Base-by-base conservation (phyloP, 2,888 invertebrate genomes). In the Volucella inanis region DNA sequence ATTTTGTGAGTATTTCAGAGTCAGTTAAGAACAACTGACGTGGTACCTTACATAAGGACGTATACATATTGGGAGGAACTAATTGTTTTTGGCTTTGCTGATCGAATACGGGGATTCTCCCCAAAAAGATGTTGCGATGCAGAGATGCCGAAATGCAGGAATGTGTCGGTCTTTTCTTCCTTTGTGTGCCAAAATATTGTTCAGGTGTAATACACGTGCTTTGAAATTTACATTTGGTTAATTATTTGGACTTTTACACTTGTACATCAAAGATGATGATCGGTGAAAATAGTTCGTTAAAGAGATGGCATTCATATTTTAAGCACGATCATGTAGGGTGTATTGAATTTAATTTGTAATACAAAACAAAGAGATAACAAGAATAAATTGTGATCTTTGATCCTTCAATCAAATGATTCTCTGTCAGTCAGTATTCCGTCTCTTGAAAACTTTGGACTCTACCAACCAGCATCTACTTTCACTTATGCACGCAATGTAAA, bases 251-350 rank as follows among this genome's bases (percentile, higher is more conserved):
- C 6, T 6, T 31, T 4, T 6, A 31, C 31, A 4, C 31, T 31
- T 6, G 6, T 31, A 6, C 6, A 31, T 4, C 31, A 4, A 31
- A 31, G 31, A 31, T 31, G 31, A 31, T 31, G 31, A 52, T 12
- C 14, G 57, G 57, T 47, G 47, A 1, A 43, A 9, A 12, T 10
- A 12, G 22, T 55, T 22, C 22, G 64, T 54, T 74, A 67, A 79
- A 65, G 65, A 79, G 72, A 49, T 72, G 72, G n/a, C 64, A 72
- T 64, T 38, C 43, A 65, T 74, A 65, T 59, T 45, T 43, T 47
- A 31, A 31, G 31, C 6, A 31, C 31, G 2, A 31, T 0, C 31
- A 31, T 31, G 31, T 31, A 31, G 31, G 0, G 18, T 22, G 18
- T 22, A 2, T 22, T 45, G 3, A 22, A 31, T 45, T 9, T 49